phyloP scores from a whole-genome alignment of 2,797 vertebrate genomes.

The Anisognathus igniventris region DNA sequence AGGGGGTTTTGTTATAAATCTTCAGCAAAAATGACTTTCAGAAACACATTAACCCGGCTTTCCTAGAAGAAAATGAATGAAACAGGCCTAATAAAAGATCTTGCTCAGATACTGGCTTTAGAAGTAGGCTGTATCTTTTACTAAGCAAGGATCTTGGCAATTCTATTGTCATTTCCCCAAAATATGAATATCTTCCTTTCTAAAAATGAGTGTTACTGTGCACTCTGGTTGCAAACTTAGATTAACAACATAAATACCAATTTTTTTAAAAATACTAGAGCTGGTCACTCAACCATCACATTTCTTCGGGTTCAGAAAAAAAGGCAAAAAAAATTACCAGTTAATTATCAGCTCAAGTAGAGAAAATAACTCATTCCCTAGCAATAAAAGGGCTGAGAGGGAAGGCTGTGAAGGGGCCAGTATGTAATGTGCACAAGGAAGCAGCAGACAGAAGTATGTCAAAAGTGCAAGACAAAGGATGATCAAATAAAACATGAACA shows the following conservation, averaged over 20 bases:
- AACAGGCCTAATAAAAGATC: not conserved
- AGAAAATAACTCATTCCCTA: not conserved
- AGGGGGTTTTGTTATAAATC: not conserved
- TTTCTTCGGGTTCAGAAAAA: not conserved
- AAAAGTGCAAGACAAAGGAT: constrained; percentile 1
- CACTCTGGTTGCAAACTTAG: not conserved
- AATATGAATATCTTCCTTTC: not conserved
- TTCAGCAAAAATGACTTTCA: not conserved
- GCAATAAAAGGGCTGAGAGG: not conserved
- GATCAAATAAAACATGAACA: not conserved
- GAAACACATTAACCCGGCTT: not conserved
- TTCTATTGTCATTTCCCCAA: not conserved
- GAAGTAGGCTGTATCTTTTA: not conserved
- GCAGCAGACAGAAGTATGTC: not conserved
- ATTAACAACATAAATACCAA: not conserved
- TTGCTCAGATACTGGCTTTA: not conserved
- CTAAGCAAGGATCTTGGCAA: not conserved
- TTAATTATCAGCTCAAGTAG: not conserved
- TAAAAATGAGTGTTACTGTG: not conserved
- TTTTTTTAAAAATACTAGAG: not conserved
- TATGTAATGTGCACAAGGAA: not conserved
- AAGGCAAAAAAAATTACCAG: not conserved
- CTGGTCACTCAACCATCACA: not conserved
- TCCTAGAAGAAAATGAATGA: not conserved
- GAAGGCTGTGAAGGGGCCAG: not conserved